A percentile compares a stretch with the other conserved stretches of the same genome.
These are phyloP conservation scores for Cotesia chilonis DNA, from an alignment of 1,140 invertebrate genomes.

Conservation along the genomic window DNA sequence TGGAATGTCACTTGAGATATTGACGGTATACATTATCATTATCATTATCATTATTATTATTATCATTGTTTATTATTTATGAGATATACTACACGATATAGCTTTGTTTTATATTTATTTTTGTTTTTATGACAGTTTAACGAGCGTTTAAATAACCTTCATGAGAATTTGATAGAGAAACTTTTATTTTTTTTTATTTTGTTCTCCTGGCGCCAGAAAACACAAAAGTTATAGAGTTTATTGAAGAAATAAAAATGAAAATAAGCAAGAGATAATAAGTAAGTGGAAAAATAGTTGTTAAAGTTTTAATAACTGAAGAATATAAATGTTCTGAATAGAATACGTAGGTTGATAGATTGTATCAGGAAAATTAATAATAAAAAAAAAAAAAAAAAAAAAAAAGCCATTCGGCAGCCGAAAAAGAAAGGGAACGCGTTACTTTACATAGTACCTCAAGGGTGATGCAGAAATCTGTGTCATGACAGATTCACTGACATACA, in stretches of 20 bases:
- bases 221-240: background rate
- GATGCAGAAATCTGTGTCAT: no score
- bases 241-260: background rate
- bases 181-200: background rate
- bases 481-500: no score
- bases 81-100: no score
- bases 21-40: background rate
- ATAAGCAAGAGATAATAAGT: background rate
- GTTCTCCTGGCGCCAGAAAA: background rate
- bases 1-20: constrained; percentile 17
- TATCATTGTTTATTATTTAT: no score
- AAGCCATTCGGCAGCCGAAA: no score
- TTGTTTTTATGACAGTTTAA: constrained; percentile 3
- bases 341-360: background rate
- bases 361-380: background rate
- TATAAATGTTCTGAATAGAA: background rate
- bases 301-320: constrained; percentile 3
- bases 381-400: background rate
- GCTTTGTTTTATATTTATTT: background rate
- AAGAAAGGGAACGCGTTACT: no score
- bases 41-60: no score
- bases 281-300: background rate
- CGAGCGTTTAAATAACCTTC: background rate
- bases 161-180: background rate
- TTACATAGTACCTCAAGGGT: no score